phyloP scores from a whole-genome alignment of 2,797 vertebrate genomes.

The Oryzias dopingdopingensis region DNA sequence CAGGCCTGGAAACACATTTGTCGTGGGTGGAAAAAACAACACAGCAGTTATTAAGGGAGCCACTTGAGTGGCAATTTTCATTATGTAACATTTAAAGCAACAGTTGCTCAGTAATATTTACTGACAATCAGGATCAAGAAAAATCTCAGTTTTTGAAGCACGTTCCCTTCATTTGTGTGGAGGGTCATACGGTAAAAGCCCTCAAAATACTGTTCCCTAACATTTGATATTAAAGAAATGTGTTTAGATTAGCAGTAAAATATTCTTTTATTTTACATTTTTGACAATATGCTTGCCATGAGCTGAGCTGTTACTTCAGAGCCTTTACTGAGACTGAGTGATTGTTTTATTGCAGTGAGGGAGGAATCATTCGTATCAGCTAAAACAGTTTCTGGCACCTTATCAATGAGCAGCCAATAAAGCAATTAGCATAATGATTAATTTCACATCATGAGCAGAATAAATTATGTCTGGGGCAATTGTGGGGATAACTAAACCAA shows the following conservation, averaged over 20 bases:
- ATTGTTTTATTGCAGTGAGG: constrained; percentile 29
- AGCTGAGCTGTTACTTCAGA: constrained; percentile 13
- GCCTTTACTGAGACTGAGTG: constrained; percentile 27
- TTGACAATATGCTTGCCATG: constrained; percentile 9
- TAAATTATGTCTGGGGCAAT: constrained; percentile 7
- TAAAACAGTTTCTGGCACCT: constrained; percentile 41
- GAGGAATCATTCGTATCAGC: constrained; percentile 45
- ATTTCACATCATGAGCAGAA: constrained; percentile 22
- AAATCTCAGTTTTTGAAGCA: background rate
- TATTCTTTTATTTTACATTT: constrained; percentile 10
- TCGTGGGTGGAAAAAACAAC: constrained; percentile 49
- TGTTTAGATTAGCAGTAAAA: too few relatives aligned
- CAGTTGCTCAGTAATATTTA: constrained; percentile 6
- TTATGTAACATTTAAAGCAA: constrained; percentile 34
- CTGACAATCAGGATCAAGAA: background rate
- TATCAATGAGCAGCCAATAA: constrained; percentile 44
- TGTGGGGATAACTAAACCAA: constrained; percentile 1
- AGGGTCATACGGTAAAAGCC: too few relatives aligned
- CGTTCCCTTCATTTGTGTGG: constrained; percentile 15
- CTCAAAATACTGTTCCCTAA: too few relatives aligned
- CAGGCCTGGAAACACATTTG: constrained; percentile 47
- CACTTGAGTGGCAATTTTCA: constrained; percentile 17
- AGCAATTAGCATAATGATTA: constrained; percentile 44
- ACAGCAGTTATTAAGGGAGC: constrained; percentile 22
- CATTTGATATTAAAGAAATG: too few relatives aligned